Evolutionary conservation across 2,797 vertebrate genomes (phyloP).

Genomic region (Cossypha niveicapilla): DNA sequence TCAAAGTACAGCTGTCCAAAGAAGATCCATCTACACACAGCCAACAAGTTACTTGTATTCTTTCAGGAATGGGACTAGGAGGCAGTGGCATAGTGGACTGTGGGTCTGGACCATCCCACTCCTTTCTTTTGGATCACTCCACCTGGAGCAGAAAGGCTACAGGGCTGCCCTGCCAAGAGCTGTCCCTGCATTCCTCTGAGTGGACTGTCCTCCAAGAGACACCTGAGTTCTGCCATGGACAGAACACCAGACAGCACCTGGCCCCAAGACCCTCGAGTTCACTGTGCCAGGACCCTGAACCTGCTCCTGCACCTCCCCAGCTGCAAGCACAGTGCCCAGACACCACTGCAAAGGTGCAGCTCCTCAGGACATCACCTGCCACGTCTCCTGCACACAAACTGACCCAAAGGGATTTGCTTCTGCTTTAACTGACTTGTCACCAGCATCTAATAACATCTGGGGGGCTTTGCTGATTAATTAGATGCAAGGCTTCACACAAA

Average conservation of each 20-base stretch:
- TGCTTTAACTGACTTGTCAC: background rate
- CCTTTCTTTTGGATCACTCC: background rate
- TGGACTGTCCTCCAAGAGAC: background rate
- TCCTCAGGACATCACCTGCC: background rate
- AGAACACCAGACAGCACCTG: background rate
- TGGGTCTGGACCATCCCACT: background rate
- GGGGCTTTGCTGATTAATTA: conserved; percentile 17
- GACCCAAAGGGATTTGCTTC: background rate
- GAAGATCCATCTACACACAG: background rate
- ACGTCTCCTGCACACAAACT: background rate
- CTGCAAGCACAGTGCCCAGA: accelerated
- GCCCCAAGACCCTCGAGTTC: accelerated
- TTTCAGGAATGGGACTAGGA: background rate
- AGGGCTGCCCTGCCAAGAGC: background rate
- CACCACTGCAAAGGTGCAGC: background rate
- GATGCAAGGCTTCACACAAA: conserved; percentile 25
- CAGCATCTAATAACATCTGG: background rate
- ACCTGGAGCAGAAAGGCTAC: background rate
- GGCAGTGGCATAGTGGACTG: background rate
- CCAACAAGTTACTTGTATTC: background rate
- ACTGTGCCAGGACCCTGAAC: accelerated
- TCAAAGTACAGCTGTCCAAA: background rate
- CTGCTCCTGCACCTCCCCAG: background rate
- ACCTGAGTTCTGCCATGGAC: background rate
- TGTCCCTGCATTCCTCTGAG: background rate